Evolutionary conservation across 2,113 vertebrate genomes (phyloP).

Genomic region (Anser brachyrhynchus): DNA sequence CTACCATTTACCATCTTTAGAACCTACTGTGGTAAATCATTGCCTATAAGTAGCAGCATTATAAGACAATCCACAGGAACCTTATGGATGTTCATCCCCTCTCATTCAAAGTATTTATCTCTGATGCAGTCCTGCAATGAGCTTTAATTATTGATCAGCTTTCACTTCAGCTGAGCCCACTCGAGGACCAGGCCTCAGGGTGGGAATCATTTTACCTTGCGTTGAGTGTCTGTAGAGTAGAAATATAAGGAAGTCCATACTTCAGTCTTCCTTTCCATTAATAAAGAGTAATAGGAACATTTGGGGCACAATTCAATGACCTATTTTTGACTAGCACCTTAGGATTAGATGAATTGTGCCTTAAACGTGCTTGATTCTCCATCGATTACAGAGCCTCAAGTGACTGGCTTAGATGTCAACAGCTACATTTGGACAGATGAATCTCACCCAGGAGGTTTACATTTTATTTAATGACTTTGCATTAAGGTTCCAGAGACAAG

Average conservation of each 20-base stretch:
- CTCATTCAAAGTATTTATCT: neutral
- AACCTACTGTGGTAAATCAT: neutral
- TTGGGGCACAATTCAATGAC: neutral
- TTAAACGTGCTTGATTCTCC: neutral
- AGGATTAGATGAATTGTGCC: conserved; percentile 11
- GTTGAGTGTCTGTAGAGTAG: neutral
- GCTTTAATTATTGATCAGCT: conserved; percentile 30
- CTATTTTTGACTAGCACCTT: conserved; percentile 27
- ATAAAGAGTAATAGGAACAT: conserved; percentile 19
- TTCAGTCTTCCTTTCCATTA: conserved; percentile 4
- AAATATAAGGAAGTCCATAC: neutral
- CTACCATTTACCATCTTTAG: neutral
- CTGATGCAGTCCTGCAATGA: neutral
- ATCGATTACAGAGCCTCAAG: conserved; percentile 16
- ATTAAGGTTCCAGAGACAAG: neutral
- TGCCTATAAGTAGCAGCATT: neutral
- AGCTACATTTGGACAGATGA: conserved; percentile 23
- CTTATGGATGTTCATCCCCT: neutral
- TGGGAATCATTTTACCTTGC: neutral
- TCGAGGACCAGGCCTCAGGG: neutral
- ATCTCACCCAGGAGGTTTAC: conserved; percentile 42
- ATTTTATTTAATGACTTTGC: conserved; percentile 33
- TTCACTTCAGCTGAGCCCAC: neutral
- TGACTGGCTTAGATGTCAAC: conserved; percentile 21
- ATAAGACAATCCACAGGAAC: neutral